Conservation (phyloP, 2,797 vertebrate genomes). For the Carduelis carduelis region DNA sequence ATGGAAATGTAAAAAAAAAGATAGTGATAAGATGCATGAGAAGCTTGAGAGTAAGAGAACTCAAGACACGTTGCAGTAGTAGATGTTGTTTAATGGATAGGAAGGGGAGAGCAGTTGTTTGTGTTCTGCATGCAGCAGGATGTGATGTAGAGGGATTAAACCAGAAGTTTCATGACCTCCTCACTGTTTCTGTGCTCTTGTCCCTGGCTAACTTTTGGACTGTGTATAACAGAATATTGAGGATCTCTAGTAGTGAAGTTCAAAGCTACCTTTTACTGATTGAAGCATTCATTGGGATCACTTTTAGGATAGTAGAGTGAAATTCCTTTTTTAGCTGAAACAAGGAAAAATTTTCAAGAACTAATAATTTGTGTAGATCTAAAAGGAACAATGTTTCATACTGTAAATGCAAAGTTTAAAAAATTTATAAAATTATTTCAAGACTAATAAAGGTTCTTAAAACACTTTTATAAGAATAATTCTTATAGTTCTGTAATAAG, state of each 20-base stretch:
- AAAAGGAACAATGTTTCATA: background rate
- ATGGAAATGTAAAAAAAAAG: background rate
- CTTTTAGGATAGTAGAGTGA: background rate
- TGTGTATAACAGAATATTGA: background rate
- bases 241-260: background rate
- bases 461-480: background rate
- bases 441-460: background rate
- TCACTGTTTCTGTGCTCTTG: background rate
- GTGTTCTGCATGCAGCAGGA: background rate
- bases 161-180: background rate
- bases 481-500: background rate
- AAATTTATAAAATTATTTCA: background rate
- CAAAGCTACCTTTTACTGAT: background rate
- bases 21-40: background rate
- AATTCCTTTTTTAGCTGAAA: background rate
- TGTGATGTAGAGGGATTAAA: background rate
- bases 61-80: accelerated
- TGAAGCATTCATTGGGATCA: background rate
- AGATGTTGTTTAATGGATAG: accelerated
- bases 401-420: background rate
- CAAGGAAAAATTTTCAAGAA: background rate
- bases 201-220: background rate
- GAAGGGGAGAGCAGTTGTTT: background rate
- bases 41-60: background rate
- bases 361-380: background rate